A percentile compares a stretch with the other conserved stretches of the same genome.
Evolutionary conservation across 1,140 invertebrate species (phyloP).

Genomic region (Zaprionus africanus): DNA sequence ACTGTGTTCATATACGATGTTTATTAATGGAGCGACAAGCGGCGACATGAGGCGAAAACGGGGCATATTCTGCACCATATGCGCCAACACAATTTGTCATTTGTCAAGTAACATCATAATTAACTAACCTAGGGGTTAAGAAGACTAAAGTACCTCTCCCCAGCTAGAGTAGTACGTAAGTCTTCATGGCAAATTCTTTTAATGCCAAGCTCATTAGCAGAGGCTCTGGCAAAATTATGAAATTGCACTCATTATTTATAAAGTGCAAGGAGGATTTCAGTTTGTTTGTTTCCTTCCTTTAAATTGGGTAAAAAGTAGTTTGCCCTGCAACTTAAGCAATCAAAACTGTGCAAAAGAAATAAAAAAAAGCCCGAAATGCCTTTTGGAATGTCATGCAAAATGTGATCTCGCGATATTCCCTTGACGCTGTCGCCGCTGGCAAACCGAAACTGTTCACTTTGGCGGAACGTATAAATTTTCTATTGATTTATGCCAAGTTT

Average conservation of each 20-base stretch:
- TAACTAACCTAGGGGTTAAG: slow-evolving; percentile 45
- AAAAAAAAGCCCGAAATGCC: slow-evolving; percentile 23
- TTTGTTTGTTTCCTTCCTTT: neutral
- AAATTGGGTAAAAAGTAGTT: neutral
- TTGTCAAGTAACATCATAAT: slow-evolving; percentile 79
- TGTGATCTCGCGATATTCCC: slow-evolving; percentile 43
- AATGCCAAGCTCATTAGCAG: slow-evolving; percentile 24
- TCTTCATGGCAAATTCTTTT: slow-evolving; percentile 9
- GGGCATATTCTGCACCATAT: slow-evolving; percentile 9
- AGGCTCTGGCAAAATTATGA: neutral
- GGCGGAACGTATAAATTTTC: slow-evolving; percentile 81
- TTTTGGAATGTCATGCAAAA: slow-evolving; percentile 61
- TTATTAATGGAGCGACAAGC: slow-evolving; percentile 26
- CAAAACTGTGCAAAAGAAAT: slow-evolving; percentile 32
- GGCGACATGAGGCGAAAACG: slow-evolving; percentile 9
- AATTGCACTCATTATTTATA: neutral
- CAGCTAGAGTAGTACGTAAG: neutral
- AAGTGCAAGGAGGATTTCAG: neutral
- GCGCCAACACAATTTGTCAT: slow-evolving; percentile 72
- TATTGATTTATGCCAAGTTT: slow-evolving; percentile 83
- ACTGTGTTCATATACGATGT: slow-evolving; percentile 6
- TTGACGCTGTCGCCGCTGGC: slow-evolving; percentile 40
- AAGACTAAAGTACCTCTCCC: no score
- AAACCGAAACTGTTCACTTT: slow-evolving; percentile 72
- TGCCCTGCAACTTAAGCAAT: neutral